Percentiles rank a stretch among this genome's conserved stretches.
phyloP scores from a whole-genome alignment of 2,797 vertebrate species.

The Coreius guichenoti region DNA sequence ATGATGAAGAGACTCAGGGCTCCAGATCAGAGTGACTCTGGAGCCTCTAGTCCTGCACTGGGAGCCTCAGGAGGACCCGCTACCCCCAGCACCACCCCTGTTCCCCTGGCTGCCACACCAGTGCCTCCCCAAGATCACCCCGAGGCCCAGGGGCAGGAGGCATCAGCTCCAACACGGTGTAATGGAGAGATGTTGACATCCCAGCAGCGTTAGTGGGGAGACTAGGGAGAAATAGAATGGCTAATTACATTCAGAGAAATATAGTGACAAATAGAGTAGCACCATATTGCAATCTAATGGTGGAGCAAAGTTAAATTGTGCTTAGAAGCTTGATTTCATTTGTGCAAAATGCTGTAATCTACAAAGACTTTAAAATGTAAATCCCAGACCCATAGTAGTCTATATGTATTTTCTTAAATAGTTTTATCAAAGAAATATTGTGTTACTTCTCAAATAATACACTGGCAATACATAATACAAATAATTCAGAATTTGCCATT shows the following conservation, averaged over 20 bases:
- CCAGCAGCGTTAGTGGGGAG: slow-evolving; percentile 76
- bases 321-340: slow-evolving; percentile 38
- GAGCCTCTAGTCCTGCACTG: slow-evolving; percentile 71
- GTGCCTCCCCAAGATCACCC: slow-evolving; percentile 69
- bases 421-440: slow-evolving; percentile 4
- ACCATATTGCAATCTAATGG: slow-evolving; percentile 40
- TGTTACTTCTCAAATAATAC: not conserved
- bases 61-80: slow-evolving; percentile 67
- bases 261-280: slow-evolving; percentile 54
- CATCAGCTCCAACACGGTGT: slow-evolving; percentile 75
- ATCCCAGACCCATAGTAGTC: not conserved
- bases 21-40: slow-evolving; percentile 85
- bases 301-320: slow-evolving; percentile 33
- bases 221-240: slow-evolving; percentile 57
- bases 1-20: slow-evolving; percentile 97
- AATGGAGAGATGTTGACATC: slow-evolving; percentile 79
- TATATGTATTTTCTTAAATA: slow-evolving; percentile 29
- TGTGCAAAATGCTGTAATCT: slow-evolving; percentile 22
- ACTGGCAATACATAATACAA: too few species aligned
- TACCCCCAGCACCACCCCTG: slow-evolving; percentile 66
- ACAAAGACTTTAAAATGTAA: slow-evolving; percentile 9
- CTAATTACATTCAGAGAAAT: slow-evolving; percentile 58
- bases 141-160: slow-evolving; percentile 68
- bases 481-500: not conserved
- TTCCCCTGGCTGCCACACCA: slow-evolving; percentile 69